phyloP scores from a whole-genome alignment of 1,140 invertebrate species.

The Pogonomyrmex barbatus region DNA sequence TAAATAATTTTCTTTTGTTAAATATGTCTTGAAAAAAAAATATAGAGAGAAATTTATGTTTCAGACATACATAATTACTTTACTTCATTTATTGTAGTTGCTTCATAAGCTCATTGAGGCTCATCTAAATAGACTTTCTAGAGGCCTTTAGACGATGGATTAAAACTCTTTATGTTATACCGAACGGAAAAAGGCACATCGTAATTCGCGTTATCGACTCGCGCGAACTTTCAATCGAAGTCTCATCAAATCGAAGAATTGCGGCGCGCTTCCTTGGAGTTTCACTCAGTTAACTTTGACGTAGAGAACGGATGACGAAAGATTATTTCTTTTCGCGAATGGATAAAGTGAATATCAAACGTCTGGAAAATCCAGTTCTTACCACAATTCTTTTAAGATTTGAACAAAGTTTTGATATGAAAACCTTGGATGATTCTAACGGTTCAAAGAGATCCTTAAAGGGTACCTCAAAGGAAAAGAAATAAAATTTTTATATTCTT shows the following conservation, averaged over 20 bases:
- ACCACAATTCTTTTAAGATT: neutral
- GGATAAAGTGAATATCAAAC: neutral
- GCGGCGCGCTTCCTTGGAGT: neutral
- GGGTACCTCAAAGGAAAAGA: neutral
- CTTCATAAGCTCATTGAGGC: neutral
- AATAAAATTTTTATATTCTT: neutral
- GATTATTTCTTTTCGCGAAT: neutral
- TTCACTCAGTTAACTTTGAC: constrained; percentile 29
- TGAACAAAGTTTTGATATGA: constrained; percentile 10
- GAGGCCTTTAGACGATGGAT: neutral
- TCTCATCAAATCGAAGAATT: constrained; percentile 15
- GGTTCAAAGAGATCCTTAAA: neutral
- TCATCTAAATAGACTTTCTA: neutral
- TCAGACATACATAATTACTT: neutral
- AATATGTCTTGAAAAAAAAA: neutral
- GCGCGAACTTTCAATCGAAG: constrained; percentile 23
- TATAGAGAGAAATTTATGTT: neutral
- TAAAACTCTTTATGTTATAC: neutral
- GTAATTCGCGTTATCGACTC: neutral
- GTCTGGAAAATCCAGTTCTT: constrained; percentile 13
- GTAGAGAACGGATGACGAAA: neutral
- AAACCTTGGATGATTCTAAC: neutral
- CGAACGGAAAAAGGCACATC: neutral
- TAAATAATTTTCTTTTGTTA: constrained; percentile 1
- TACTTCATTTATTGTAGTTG: constrained; percentile 1